A percentile compares a stretch with the other conserved stretches of the same genome.
Conservation (phyloP, 2,888 invertebrate genomes). For the Eupeodes latifasciatus region DNA sequence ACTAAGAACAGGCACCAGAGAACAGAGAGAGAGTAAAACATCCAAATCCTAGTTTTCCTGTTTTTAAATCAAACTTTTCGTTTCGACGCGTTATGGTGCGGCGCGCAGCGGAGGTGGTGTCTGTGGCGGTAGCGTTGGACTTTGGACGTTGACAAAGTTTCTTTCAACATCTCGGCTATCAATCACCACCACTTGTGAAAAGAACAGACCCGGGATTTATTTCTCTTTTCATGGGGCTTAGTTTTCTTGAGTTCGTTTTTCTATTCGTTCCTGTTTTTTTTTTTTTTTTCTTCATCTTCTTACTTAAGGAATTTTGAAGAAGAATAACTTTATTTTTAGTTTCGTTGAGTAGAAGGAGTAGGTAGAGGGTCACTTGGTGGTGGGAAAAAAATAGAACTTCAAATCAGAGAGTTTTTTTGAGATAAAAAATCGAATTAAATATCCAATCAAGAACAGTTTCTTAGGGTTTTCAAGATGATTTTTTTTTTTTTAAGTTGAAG, state of each 20-base stretch:
- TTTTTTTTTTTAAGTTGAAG: neutral
- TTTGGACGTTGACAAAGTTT: constrained; percentile 67
- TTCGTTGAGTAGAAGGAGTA: constrained; percentile 1
- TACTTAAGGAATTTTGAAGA: constrained; percentile 17
- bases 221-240: constrained; percentile 41
- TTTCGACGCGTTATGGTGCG: neutral
- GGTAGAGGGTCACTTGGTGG: neutral
- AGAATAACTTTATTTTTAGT: constrained; percentile 35
- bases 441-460: constrained; percentile 60
- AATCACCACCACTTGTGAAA: constrained; percentile 61
- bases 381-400: neutral
- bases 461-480: neutral
- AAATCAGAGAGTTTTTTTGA: constrained; percentile 41
- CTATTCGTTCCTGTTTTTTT: neutral
- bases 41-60: constrained; percentile 25
- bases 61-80: constrained; percentile 50
- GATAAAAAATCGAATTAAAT: constrained; percentile 57
- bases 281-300: neutral
- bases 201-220: constrained; percentile 41
- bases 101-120: neutral
- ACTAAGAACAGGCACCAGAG: neutral
- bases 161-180: constrained; percentile 56
- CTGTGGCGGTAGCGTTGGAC: neutral
- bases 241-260: neutral
- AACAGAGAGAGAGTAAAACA: neutral